Evolutionary conservation across 2,888 invertebrate species (phyloP).

Genomic region (Dasypogon diadema): DNA sequence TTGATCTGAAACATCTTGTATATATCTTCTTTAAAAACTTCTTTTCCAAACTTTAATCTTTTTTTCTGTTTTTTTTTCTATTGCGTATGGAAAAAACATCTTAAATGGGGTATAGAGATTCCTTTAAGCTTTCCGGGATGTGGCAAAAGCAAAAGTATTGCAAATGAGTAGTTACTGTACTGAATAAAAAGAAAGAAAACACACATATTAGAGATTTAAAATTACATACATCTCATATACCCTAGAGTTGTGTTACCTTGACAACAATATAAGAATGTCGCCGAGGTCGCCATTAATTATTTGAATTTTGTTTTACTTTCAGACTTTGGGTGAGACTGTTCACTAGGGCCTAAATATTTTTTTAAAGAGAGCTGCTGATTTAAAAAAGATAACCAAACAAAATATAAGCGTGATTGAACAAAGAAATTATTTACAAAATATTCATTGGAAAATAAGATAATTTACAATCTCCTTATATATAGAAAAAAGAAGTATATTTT

Average conservation of each 20-base stretch:
- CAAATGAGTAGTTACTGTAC: too few relatives aligned
- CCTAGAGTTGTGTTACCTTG: conserved; percentile 37
- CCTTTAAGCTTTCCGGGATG: too few relatives aligned
- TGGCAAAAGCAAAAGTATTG: too few relatives aligned
- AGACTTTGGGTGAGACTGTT: conserved; percentile 64
- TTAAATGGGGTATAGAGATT: too few relatives aligned
- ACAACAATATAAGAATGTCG: conserved; percentile 28
- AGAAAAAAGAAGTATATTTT: conserved; percentile 52
- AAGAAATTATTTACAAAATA: conserved; percentile 53
- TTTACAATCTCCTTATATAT: conserved; percentile 46
- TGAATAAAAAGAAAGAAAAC: too few relatives aligned
- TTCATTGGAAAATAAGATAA: conserved; percentile 24
- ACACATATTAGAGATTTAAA: too few relatives aligned
- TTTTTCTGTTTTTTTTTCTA: too few relatives aligned
- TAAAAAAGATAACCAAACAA: conserved; percentile 54
- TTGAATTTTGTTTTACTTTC: conserved; percentile 56
- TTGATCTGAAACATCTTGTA: too few relatives aligned
- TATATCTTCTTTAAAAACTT: too few relatives aligned
- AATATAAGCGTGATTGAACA: conserved; percentile 51
- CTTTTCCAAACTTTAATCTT: too few relatives aligned
- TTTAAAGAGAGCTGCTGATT: conserved; percentile 54
- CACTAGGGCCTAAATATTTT: conserved; percentile 59
- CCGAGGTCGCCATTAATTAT: conserved; percentile 12
- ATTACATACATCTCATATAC: background rate
- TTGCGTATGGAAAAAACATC: too few relatives aligned